Conservation (phyloP, 2,888 invertebrate species). For the Hoplodrina ambigua region DNA sequence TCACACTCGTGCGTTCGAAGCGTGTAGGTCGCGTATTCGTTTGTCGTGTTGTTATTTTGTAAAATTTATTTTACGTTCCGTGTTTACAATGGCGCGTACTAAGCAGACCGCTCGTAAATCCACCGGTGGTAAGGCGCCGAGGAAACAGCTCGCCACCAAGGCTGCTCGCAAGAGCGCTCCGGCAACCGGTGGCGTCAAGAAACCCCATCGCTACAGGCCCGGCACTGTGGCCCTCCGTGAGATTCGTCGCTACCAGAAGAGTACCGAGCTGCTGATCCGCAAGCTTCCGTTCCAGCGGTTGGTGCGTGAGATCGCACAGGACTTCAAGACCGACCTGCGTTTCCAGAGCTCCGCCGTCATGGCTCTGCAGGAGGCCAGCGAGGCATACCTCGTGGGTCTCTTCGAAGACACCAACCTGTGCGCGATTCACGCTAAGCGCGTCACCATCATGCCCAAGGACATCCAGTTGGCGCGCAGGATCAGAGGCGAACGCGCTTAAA, state of each 20-base stretch:
- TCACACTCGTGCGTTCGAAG: no score
- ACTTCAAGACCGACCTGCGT: conserved; percentile 95
- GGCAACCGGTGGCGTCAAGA: conserved; percentile 85
- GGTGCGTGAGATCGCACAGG: conserved; percentile 97
- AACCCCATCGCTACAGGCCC: conserved; percentile 95
- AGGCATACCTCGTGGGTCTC: no score
- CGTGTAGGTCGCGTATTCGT: no score
- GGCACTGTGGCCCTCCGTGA: conserved; percentile 97
- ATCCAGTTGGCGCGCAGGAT: conserved; percentile 94
- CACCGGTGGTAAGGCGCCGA: conserved; percentile 97
- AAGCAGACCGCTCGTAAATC: conserved; percentile 96
- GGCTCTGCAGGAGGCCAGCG: no score
- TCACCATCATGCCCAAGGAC: no score
- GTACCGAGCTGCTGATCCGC: conserved; percentile 96
- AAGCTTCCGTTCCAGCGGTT: conserved; percentile 97
- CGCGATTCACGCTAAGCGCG: no score
- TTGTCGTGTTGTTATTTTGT: no score
- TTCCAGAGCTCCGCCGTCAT: no score
- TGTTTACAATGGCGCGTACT: no score
- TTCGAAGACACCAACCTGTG: no score
- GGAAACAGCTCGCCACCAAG: conserved; percentile 91
- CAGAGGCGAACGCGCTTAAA: conserved; percentile 97
- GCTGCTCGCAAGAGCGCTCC: no score
- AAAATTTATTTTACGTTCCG: no score
- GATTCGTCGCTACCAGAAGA: conserved; percentile 97